Evolutionary conservation across 2,888 invertebrate species (phyloP).

Genomic region (Troglohyphantes excavatus): DNA sequence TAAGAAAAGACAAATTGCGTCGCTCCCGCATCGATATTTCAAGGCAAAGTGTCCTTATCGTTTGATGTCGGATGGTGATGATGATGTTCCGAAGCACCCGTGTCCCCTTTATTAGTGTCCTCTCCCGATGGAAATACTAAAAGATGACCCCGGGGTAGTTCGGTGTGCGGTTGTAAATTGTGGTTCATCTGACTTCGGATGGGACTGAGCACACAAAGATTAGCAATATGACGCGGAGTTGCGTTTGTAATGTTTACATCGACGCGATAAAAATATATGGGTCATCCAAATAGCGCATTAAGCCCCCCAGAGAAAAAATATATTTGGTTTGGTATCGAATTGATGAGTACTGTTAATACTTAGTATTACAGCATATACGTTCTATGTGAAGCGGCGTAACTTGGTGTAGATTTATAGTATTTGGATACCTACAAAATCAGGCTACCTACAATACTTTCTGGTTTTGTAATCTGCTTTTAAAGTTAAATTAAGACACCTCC

Average conservation of each 20-base stretch:
- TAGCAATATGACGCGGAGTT: neutral
- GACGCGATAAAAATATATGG: neutral
- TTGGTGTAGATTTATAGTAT: too few relatives aligned
- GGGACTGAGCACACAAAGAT: constrained; percentile 30
- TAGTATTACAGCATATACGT: too few relatives aligned
- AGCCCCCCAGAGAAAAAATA: neutral
- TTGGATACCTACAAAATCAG: too few relatives aligned
- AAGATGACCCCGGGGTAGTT: constrained; percentile 42
- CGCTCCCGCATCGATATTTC: constrained; percentile 72
- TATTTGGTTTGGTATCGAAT: neutral
- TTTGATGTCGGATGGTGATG: constrained; percentile 28
- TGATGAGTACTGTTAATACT: too few relatives aligned
- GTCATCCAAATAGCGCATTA: neutral
- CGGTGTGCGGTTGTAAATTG: constrained; percentile 8
- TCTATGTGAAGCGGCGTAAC: too few relatives aligned
- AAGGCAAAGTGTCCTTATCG: constrained; percentile 58
- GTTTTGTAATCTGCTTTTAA: too few relatives aligned
- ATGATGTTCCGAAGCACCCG: constrained; percentile 10
- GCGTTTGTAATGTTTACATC: neutral
- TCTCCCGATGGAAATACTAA: constrained; percentile 44
- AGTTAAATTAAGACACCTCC: too few relatives aligned
- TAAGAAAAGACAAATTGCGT: constrained; percentile 66
- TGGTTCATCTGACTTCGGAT: constrained; percentile 20
- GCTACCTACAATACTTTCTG: too few relatives aligned
- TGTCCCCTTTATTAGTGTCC: constrained; percentile 41